Evolutionary conservation across 2,888 invertebrate genomes (phyloP).

Genomic region (Hipparchia sbordonii): DNA sequence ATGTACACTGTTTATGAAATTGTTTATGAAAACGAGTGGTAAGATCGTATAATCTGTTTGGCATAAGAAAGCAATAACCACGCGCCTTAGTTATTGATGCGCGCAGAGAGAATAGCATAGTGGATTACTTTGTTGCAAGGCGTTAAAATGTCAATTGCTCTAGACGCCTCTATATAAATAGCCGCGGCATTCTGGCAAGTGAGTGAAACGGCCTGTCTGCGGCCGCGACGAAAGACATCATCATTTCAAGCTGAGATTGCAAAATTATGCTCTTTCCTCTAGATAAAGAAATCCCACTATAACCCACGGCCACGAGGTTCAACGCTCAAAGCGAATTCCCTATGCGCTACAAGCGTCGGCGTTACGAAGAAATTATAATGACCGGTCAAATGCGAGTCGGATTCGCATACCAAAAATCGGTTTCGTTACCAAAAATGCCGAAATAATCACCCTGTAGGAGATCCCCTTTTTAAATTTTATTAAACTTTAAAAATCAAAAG

Average conservation of each 20-base stretch:
- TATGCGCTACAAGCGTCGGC: too few relatives aligned
- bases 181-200: conserved; percentile 27
- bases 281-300: not conserved
- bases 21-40: not conserved
- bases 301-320: too few relatives aligned
- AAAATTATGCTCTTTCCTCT: conserved; percentile 4
- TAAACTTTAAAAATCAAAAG: too few relatives aligned
- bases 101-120: conserved; percentile 19
- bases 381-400: too few relatives aligned
- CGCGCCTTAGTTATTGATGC: conserved; percentile 22
- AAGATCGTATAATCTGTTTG: conserved; percentile 3
- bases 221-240: conserved; percentile 30
- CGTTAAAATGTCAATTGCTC: conserved; percentile 45
- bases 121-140: conserved; percentile 47
- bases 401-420: too few relatives aligned
- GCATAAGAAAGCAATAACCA: conserved; percentile 9
- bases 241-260: conserved; percentile 13
- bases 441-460: too few relatives aligned
- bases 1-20: too few relatives aligned
- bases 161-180: conserved; percentile 32
- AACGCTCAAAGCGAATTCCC: too few relatives aligned
- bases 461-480: too few relatives aligned
- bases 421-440: too few relatives aligned
- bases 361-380: too few relatives aligned
- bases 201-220: conserved; percentile 28